Percentiles rank a stretch among this genome's conserved stretches.
Conservation (phyloP, 2,797 vertebrate species). For the Esox lucius region DNA sequence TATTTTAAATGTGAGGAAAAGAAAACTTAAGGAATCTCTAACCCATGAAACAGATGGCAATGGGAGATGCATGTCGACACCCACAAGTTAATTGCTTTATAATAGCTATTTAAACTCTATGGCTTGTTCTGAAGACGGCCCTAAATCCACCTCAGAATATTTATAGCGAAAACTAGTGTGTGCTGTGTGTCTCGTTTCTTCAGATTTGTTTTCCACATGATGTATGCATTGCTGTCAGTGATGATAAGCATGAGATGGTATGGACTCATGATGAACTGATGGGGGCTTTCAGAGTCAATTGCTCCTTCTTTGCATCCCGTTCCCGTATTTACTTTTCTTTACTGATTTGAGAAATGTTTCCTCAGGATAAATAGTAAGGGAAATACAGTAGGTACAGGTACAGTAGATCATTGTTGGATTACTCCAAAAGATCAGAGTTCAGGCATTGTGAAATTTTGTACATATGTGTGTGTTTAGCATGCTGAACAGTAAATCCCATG, state of each 20-base stretch:
- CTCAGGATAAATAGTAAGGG: neutral
- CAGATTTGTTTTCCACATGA: constrained; percentile 58
- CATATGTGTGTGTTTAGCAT: too few relatives aligned
- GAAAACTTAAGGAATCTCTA: constrained; percentile 55
- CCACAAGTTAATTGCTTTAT: constrained; percentile 78
- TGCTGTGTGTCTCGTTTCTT: constrained; percentile 29
- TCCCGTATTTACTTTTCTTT: neutral
- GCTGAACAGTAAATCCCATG: too few relatives aligned
- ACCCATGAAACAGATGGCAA: constrained; percentile 70
- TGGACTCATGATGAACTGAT: constrained; percentile 23
- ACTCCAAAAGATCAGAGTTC: too few relatives aligned
- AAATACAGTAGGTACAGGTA: too few relatives aligned
- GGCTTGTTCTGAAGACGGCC: constrained; percentile 59
- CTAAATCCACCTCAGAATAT: constrained; percentile 65
- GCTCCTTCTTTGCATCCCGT: constrained; percentile 8
- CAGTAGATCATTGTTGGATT: too few relatives aligned
- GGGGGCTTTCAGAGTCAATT: neutral
- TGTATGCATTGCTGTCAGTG: constrained; percentile 47
- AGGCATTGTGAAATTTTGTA: too few relatives aligned
- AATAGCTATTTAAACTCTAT: constrained; percentile 72
- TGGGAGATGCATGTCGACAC: constrained; percentile 71
- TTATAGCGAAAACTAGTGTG: constrained; percentile 63
- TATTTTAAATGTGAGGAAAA: constrained; percentile 25
- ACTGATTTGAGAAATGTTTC: neutral
- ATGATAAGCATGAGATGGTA: constrained; percentile 41